Percentiles rank a stretch among this genome's conserved stretches.
Conservation (phyloP, 2,888 invertebrate genomes). For the Sipha maydis region DNA sequence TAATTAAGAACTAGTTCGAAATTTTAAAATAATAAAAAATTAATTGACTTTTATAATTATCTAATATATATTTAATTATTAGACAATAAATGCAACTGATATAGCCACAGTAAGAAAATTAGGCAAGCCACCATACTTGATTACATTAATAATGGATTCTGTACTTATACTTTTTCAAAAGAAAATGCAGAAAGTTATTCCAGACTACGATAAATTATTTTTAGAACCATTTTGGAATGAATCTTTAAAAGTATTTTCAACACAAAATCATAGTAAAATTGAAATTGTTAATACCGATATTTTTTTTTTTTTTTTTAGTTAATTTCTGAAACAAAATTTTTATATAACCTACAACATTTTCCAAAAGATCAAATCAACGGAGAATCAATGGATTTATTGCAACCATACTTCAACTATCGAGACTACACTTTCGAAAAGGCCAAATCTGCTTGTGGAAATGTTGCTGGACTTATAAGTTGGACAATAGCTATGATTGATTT, state of each 20-base stretch:
- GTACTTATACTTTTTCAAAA: constrained; percentile 92
- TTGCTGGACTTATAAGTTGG: constrained; percentile 94
- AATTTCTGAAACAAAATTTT: constrained; percentile 96
- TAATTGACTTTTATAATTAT: not conserved
- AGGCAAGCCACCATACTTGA: constrained; percentile 93
- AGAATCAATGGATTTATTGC: constrained; percentile 93
- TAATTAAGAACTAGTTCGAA: not conserved
- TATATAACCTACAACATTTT: constrained; percentile 90
- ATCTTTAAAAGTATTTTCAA: constrained; percentile 80
- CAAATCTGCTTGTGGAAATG: constrained; percentile 94
- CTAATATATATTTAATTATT: constrained; percentile 69
- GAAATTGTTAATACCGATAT: not conserved
- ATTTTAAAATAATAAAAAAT: not conserved
- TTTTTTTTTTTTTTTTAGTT: constrained; percentile 71
- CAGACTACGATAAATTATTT: constrained; percentile 83
- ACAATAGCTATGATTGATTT: constrained; percentile 96
- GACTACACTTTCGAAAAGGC: constrained; percentile 98
- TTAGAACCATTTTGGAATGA: constrained; percentile 97
- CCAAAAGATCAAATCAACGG: constrained; percentile 96
- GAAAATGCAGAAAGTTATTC: constrained; percentile 81
- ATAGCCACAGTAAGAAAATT: constrained; percentile 92
- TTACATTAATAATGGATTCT: constrained; percentile 98
- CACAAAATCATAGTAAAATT: not conserved
- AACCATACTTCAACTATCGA: constrained; percentile 93
- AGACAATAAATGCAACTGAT: constrained; percentile 96